A percentile compares a stretch with the other conserved stretches of the same genome.
Conservation (phyloP, 2,888 invertebrate genomes). For the Piscicola geometra region DNA sequence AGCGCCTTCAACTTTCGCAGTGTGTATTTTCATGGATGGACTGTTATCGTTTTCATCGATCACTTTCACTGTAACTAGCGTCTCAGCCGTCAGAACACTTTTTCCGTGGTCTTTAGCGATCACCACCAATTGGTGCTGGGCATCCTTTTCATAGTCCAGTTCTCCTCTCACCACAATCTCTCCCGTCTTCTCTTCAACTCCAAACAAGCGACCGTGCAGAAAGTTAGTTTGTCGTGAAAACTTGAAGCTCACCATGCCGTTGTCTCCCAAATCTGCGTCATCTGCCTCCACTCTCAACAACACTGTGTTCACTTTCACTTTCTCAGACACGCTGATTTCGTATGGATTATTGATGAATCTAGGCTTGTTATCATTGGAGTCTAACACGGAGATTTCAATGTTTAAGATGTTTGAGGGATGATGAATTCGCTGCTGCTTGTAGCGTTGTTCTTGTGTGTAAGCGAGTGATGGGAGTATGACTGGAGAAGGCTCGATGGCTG, state of each 20-base stretch:
- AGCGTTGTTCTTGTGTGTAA: constrained; percentile 5
- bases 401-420: constrained; percentile 36
- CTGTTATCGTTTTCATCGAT: constrained; percentile 43
- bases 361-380: constrained; percentile 43
- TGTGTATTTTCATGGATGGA: constrained; percentile 41
- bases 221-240: constrained; percentile 40
- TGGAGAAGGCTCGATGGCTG: constrained; percentile 39
- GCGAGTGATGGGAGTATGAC: not conserved
- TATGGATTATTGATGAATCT: constrained; percentile 40
- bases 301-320: constrained; percentile 33
- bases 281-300: constrained; percentile 39
- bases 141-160: constrained; percentile 40
- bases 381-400: constrained; percentile 39
- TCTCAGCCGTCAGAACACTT: constrained; percentile 40
- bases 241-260: constrained; percentile 42
- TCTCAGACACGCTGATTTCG: constrained; percentile 39
- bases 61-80: constrained; percentile 38
- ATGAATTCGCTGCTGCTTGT: not conserved
- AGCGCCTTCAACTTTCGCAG: constrained; percentile 33
- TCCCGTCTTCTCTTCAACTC: constrained; percentile 38
- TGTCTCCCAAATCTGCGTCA: constrained; percentile 41
- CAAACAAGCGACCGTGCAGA: constrained; percentile 40
- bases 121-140: constrained; percentile 39
- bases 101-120: constrained; percentile 41
- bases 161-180: constrained; percentile 39